Evolutionary conservation across 2,888 invertebrate genomes (phyloP), one percentile per base, ranked within the genome.

Genomic region (Cabera pusaria): DNA sequence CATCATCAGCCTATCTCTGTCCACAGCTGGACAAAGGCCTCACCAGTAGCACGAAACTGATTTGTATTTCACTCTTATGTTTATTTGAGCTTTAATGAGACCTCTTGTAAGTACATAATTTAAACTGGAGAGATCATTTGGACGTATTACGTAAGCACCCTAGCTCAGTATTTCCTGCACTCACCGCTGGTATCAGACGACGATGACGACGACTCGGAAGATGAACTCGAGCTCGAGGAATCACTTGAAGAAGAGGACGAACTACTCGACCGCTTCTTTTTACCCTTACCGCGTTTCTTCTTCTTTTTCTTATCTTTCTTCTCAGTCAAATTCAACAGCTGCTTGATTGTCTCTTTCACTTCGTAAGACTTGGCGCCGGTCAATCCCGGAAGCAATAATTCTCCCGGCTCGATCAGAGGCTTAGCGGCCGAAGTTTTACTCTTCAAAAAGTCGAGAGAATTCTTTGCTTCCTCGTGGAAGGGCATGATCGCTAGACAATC

Each of bases 391-490:
- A 93, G 69, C 6, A 92, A 64, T 12, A 93, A 68, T 61, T 93
- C 92, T 3, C 90, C 88, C 0, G 92, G 92, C 63, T 93, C 93
- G 45, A 93, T 92, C 49, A 93, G 69, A 47, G 92, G 92, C 52
- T 92, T 92, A 0, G 78, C 64, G 0, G 83, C 72, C 11, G 88
- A 84, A 5, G 80, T 81, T 65, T 95, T 95, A 35, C 93, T 92
- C 66, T 95, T 95, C 43, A 96, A 86, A 58, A 94, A 95, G 57
- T 96, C 95, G 48, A 96, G 85, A 0, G 95, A 96, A 62, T 94
- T 94, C 60, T 94, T 93, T 0, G 97, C 97, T 69, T 97, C 96
- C 57, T 96, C 95, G 72, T 97, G 96, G 70, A 93, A 95, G 0
- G 97, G 96, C 64, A 95, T 94, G 28, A 97, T 93, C 3, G 93